Conservation (phyloP, 2,888 invertebrate genomes). For the Encarsia formosa region DNA sequence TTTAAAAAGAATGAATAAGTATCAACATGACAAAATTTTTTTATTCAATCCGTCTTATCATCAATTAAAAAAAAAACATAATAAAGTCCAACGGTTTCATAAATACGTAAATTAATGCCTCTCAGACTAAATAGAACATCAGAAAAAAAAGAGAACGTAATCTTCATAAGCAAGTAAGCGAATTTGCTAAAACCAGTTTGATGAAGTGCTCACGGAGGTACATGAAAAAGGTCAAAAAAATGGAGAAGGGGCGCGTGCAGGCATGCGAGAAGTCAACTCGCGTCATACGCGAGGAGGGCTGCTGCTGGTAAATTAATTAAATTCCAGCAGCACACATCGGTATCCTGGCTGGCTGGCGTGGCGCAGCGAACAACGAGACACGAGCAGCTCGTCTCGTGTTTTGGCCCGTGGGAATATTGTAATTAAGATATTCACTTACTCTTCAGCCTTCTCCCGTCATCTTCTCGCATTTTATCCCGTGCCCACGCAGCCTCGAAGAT, state of each 20-base stretch:
- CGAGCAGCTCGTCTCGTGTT: constrained; percentile 32
- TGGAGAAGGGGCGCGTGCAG: constrained; percentile 29
- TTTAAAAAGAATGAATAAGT: no score
- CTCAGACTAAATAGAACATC: no score
- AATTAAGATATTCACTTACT: constrained; percentile 46
- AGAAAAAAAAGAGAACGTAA: no score
- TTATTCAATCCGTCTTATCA: no score
- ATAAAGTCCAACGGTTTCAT: no score
- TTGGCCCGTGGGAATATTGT: constrained; percentile 46
- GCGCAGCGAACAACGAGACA: neutral
- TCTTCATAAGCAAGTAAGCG: no score
- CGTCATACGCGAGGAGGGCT: no score
- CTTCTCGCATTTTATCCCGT: neutral
- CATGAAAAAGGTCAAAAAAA: neutral
- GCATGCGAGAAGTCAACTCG: constrained; percentile 40
- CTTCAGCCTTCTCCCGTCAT: constrained; percentile 24
- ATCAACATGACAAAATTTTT: no score
- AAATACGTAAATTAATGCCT: no score
- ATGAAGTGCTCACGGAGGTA: neutral
- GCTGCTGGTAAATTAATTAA: constrained; percentile 46
- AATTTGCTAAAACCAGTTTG: no score
- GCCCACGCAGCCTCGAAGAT: no score
- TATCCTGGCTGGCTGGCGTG: constrained; percentile 9
- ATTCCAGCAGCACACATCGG: constrained; percentile 40
- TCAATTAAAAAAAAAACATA: no score